These are phyloP conservation scores for Chrysemys picta DNA, from an alignment of 2,113 vertebrate species.

Conservation along the genomic window DNA sequence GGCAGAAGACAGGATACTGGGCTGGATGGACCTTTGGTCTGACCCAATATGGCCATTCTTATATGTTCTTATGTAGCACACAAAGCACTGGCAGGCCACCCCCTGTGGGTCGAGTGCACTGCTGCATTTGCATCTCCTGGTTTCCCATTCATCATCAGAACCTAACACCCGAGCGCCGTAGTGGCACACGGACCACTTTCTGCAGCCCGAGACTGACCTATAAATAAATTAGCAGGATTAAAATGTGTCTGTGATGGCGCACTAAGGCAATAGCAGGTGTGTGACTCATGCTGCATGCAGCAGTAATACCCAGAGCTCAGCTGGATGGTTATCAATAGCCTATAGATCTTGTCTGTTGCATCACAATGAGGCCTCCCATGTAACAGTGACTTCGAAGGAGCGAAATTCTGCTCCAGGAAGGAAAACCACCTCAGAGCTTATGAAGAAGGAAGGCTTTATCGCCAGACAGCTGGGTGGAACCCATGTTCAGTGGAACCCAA, in stretches of 20 bases:
- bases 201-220: background rate
- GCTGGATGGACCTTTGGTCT: no score
- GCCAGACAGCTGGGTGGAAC: accelerated
- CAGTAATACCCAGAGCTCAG: background rate
- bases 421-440: background rate
- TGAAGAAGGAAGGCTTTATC: background rate
- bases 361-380: background rate
- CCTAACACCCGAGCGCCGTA: background rate
- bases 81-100: no score
- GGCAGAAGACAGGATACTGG: no score
- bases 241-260: background rate
- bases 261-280: background rate
- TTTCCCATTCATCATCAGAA: background rate
- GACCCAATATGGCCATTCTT: no score
- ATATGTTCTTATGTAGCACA: no score
- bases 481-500: background rate
- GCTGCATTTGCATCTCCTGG: background rate
- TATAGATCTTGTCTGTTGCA: background rate
- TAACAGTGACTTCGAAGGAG: background rate
- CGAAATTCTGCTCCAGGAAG: background rate
- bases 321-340: accelerated
- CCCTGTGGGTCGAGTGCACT: no score
- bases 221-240: background rate
- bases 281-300: background rate
- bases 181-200: background rate